Evolutionary conservation across 2,113 vertebrate species (phyloP).

Genomic region (Rhineura floridana): DNA sequence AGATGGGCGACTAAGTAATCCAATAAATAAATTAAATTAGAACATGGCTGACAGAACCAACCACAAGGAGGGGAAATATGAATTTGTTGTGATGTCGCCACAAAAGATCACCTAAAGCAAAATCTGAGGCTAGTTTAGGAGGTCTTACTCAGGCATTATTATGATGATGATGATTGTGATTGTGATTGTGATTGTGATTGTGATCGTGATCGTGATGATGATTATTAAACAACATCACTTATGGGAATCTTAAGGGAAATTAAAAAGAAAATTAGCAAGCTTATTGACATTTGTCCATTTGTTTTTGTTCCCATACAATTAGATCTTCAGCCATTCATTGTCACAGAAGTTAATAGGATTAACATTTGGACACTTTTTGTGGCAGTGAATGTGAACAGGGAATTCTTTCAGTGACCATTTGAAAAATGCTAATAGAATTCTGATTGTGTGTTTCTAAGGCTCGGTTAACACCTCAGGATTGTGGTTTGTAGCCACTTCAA

Average conservation of each 20-base stretch:
- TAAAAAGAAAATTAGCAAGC: neutral
- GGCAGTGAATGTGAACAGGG: neutral
- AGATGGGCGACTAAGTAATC: too few species aligned
- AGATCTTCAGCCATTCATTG: neutral
- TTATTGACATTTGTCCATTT: neutral
- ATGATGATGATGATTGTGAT: too few species aligned
- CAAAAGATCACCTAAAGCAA: neutral
- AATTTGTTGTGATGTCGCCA: neutral
- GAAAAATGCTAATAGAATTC: neutral
- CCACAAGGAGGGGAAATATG: neutral
- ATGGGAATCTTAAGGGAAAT: neutral
- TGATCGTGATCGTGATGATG: too few species aligned
- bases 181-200: too few species aligned
- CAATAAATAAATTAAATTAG: too few species aligned
- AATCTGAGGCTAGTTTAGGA: neutral
- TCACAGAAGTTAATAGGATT: neutral
- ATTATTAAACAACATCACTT: too few species aligned
- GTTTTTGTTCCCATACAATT: neutral
- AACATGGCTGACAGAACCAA: too few species aligned
- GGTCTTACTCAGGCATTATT: neutral
- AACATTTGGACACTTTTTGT: neutral
- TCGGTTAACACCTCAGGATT: neutral
- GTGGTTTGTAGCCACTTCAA: neutral
- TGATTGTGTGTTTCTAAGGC: neutral
- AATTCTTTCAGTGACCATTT: neutral